Evolutionary conservation across 1,140 invertebrate genomes (phyloP).

Genomic region (Scaptomyza montana): DNA sequence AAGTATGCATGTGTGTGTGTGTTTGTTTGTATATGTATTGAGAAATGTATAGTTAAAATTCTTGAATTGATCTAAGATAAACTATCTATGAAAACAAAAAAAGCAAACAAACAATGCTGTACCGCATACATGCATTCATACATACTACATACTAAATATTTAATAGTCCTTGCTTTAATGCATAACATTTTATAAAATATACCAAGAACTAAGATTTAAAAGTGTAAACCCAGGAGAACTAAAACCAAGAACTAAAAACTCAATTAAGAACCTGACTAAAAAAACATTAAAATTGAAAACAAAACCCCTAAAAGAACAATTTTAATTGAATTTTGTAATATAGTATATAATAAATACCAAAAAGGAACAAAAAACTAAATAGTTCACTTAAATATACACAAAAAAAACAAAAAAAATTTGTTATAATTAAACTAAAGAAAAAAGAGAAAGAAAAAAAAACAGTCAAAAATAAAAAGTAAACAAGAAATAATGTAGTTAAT

Average conservation of each 20-base stretch:
- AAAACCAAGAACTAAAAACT: constrained; percentile 52
- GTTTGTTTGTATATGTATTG: too few species aligned
- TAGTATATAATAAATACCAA: constrained; percentile 45
- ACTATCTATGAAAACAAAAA: too few species aligned
- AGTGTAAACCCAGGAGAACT: background rate
- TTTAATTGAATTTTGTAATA: constrained; percentile 77
- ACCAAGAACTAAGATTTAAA: background rate
- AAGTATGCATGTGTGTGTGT: constrained; percentile 15
- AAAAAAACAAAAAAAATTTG: constrained; percentile 16
- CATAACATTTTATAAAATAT: constrained; percentile 50
- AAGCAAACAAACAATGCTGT: too few species aligned
- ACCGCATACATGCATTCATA: constrained; percentile 52
- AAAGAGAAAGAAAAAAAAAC: constrained; percentile 11
- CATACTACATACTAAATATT: constrained; percentile 48
- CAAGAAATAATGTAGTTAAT: constrained; percentile 52
- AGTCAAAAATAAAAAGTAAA: constrained; percentile 21
- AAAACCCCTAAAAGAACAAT: constrained; percentile 53
- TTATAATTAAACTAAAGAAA: background rate
- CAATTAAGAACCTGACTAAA: constrained; percentile 77
- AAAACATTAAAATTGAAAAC: constrained; percentile 7
- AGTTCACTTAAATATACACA: constrained; percentile 54
- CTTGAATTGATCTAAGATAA: constrained; percentile 5
- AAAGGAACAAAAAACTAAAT: constrained; percentile 11
- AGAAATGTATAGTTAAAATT: too few species aligned
- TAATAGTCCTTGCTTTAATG: constrained; percentile 46